Evolutionary conservation across 1,140 invertebrate genomes (phyloP), one percentile per base, ranked within the genome.

Genomic region (Heliconius nattereri): DNA sequence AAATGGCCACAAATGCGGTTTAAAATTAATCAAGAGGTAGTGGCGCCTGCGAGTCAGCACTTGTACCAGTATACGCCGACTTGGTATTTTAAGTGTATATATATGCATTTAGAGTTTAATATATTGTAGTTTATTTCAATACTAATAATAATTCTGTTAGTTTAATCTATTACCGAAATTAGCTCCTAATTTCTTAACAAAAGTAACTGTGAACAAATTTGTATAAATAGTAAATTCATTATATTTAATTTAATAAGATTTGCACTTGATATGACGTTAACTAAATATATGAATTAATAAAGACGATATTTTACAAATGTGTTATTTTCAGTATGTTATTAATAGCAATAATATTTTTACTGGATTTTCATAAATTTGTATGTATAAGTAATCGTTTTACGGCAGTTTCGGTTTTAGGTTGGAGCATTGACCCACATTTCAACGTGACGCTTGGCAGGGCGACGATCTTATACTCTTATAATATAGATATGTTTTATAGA

Each of bases 361-460:
- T 66, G 60, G 3, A 66, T 66, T 66, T 66, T 13, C 23, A 66
- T 66, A 9, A 66, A 13, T 66, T 66, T 29, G 2, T 26, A 66
- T 1, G 32, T 35, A 35, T 35, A 29, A 29, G 29, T 26, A 26
- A 26, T 11, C 60, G 13, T 66, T 81, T 76, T 78, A 78, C 73
- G 32, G 74, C 26, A 74, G 45, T 70, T 37, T 35, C 60, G 60
- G 75, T 82, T 80, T 75, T 75, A 78, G 81, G 57, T 26, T 90
- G 89, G 91, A 91, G 87, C 91, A 93, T 93, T 93, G 91, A 92
- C 91, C 91, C 81, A 92, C 76, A 91, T 93, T 89, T 80, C 72
- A 80, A 71, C 80, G 85, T 81, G 89, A 86, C 86, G 91, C 85
- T 93, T 93, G 92, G 91, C 92, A 92, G 78, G 81, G 83, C 78